Evolutionary conservation across 2,113 vertebrate species (phyloP).

Genomic region (Triplophysa siluroides): DNA sequence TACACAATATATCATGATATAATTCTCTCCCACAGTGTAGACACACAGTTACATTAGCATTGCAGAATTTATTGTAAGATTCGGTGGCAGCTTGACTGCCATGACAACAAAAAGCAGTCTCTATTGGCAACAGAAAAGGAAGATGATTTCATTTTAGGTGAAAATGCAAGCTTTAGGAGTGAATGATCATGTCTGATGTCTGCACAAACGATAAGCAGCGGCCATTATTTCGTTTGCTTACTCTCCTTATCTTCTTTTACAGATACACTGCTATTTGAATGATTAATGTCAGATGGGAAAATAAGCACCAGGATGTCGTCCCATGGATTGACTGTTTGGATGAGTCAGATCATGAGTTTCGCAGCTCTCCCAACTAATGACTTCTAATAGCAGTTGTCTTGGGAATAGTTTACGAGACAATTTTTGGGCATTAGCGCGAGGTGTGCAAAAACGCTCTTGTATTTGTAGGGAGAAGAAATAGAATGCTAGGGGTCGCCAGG

Average conservation of each 20-base stretch:
- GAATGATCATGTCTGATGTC: not conserved
- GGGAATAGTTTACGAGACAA: constrained; percentile 34
- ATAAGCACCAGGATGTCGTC: not conserved
- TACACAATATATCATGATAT: constrained; percentile 9
- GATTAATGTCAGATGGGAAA: constrained; percentile 7
- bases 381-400: constrained; percentile 43
- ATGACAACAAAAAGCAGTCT: constrained; percentile 25
- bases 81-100: constrained; percentile 9
- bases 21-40: not conserved
- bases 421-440: constrained; percentile 21
- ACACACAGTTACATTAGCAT: constrained; percentile 18
- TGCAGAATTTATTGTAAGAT: constrained; percentile 24
- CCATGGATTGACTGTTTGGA: constrained; percentile 8
- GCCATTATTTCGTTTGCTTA: constrained; percentile 4
- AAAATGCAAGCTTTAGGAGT: not conserved
- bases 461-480: constrained; percentile 29
- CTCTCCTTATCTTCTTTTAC: constrained; percentile 5
- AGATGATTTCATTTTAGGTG: constrained; percentile 16
- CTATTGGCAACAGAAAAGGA: constrained; percentile 2
- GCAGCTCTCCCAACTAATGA: constrained; percentile 43
- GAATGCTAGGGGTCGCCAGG: constrained; percentile 39
- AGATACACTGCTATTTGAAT: not conserved
- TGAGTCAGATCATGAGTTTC: constrained; percentile 16
- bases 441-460: constrained; percentile 15
- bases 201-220: not conserved